These are phyloP conservation scores for Sceliomorpha sp. DNA, from an alignment of 2,888 invertebrate genomes.

Conservation along the genomic window DNA sequence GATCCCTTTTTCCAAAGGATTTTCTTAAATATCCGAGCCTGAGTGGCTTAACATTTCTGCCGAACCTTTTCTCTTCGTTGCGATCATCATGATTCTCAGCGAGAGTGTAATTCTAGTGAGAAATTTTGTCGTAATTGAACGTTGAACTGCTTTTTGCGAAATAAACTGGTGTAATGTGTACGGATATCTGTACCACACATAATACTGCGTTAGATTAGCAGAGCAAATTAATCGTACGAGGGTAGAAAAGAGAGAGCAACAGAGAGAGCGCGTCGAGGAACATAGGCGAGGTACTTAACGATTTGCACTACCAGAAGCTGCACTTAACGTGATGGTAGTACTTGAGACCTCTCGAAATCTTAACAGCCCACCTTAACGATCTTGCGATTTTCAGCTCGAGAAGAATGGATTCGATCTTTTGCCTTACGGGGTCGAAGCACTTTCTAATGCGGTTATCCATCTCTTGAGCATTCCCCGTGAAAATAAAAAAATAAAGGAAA, in stretches of 20 bases:
- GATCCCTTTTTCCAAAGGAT: too few relatives aligned
- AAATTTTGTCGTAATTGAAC: too few relatives aligned
- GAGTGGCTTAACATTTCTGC: too few relatives aligned
- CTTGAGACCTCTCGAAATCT: conserved; percentile 49
- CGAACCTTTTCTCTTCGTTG: too few relatives aligned
- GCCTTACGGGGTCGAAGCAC: conserved; percentile 37
- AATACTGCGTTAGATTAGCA: conserved; percentile 33
- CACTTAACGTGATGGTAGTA: conserved; percentile 48
- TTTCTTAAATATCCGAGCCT: too few relatives aligned
- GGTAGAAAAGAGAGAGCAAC: neutral
- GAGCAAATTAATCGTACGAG: conserved; percentile 38
- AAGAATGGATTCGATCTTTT: conserved; percentile 44
- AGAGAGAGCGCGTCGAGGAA: too few relatives aligned
- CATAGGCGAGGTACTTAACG: conserved; percentile 45
- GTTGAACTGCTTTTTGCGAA: neutral
- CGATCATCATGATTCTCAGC: too few relatives aligned
- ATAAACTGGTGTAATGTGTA: conserved; percentile 11
- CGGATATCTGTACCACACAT: conserved; percentile 2
- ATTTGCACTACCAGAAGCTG: conserved; percentile 41
- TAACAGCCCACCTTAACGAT: conserved; percentile 50
- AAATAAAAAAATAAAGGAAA: conserved; percentile 5
- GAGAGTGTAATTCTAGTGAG: too few relatives aligned
- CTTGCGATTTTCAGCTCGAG: conserved; percentile 40
- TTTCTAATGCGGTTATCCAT: conserved; percentile 53
- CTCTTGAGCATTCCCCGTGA: conserved; percentile 19